These are phyloP conservation scores for Lycia hirtaria DNA, from an alignment of 2,888 invertebrate genomes.

Conservation along the genomic window DNA sequence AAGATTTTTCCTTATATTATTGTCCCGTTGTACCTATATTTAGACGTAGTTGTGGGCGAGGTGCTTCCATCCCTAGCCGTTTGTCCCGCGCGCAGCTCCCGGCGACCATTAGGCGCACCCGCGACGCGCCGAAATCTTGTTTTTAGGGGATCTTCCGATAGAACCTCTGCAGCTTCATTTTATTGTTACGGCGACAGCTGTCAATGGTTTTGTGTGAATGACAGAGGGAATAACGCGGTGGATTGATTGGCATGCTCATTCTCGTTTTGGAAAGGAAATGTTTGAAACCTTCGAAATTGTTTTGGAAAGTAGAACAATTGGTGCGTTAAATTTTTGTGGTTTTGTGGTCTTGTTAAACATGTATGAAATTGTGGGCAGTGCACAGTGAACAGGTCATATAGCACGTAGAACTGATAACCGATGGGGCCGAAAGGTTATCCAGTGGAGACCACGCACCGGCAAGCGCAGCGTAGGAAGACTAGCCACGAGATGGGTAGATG, in stretches of 20 bases:
- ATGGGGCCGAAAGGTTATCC: no score
- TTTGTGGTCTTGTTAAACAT: no score
- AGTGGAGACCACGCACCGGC: no score
- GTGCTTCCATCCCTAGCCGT: conserved; percentile 2
- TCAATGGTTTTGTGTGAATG: conserved; percentile 12
- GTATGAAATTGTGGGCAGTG: no score
- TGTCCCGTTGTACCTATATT: neutral
- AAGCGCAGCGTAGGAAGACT: no score
- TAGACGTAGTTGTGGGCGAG: neutral
- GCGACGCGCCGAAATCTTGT: conserved; percentile 22
- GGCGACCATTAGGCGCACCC: conserved; percentile 25
- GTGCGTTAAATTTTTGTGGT: no score
- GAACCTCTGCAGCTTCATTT: conserved; percentile 17
- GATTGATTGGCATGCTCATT: conserved; percentile 12
- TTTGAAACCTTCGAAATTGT: neutral
- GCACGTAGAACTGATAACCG: no score
- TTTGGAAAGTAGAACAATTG: neutral
- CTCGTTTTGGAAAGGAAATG: neutral
- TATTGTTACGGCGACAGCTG: conserved; percentile 20
- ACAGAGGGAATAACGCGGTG: conserved; percentile 3
- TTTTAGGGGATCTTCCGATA: conserved; percentile 16
- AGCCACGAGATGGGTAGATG: no score
- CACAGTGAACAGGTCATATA: no score
- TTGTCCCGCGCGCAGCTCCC: conserved; percentile 4
- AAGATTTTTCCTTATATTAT: neutral